Evolutionary conservation across 2,888 invertebrate species (phyloP).

Genomic region (Ochropleura plecta): DNA sequence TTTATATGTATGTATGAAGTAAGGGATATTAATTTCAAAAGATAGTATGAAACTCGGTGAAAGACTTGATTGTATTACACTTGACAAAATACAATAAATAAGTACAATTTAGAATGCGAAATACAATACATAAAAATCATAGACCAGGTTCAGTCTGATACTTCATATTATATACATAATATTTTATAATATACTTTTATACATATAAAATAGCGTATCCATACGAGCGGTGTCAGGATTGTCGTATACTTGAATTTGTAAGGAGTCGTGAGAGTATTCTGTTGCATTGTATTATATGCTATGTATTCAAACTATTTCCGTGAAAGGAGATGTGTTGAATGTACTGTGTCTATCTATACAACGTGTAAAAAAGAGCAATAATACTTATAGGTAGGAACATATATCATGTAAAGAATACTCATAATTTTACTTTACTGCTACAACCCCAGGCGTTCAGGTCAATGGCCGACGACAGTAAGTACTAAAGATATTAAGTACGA

Average conservation of each 20-base stretch:
- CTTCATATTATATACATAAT: slow-evolving; percentile 63
- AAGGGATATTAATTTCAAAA: slow-evolving; percentile 30
- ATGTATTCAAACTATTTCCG: neutral
- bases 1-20: neutral
- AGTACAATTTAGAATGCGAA: slow-evolving; percentile 52
- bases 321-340: neutral
- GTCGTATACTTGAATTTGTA: slow-evolving; percentile 67
- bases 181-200: slow-evolving; percentile 56
- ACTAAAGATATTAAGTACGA: too few species aligned
- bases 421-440: too few species aligned
- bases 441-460: too few species aligned
- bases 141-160: slow-evolving; percentile 73
- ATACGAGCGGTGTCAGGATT: slow-evolving; percentile 50
- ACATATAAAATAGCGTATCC: slow-evolving; percentile 64
- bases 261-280: neutral
- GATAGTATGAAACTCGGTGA: slow-evolving; percentile 15
- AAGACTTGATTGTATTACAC: slow-evolving; percentile 46
- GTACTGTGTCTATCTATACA: neutral
- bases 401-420: too few species aligned
- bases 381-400: too few species aligned
- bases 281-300: slow-evolving; percentile 1
- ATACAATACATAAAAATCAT: slow-evolving; percentile 62
- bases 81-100: slow-evolving; percentile 57
- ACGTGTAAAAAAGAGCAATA: too few species aligned
- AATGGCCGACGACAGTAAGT: too few species aligned